Base-by-base conservation (phyloP, 2,113 vertebrate species). In the Leucosticte australis region DNA sequence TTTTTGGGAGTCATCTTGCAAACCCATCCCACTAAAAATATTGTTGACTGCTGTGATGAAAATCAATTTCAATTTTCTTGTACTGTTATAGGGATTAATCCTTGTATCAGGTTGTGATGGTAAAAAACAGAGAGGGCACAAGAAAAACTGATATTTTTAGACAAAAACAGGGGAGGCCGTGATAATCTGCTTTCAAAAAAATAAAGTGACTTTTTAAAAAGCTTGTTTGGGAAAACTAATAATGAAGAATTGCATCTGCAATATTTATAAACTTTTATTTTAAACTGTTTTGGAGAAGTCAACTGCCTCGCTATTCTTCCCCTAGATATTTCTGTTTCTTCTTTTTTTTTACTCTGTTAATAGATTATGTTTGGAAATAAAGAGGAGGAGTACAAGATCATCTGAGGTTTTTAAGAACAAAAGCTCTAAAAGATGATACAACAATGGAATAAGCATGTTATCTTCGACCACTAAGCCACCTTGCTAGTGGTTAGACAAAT, bases 21-120 rank as follows among this genome's bases (percentile, higher is more conserved):
- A 87, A 82, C 3, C 3, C 15, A 83, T 46, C 28, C 41, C 83
- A 39, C 37, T 31, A 92, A 69, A 46, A 90, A 92, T 74, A 79
- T n/a, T 60, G 21, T 59, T 92, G 79, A 85, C 46, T 93, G 22
- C 37, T 73, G 41, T 64, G 67, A 90, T 65, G 46, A 80, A 95
- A 83, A 85, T 88, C 26, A 90, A 65, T 88, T 96, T 69, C 31
- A 76, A 35, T 90, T 80, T 92, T 76, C 37, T 80, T 86, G 42
- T 64, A 44, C 30, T 81, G 49, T 52, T 73, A 31, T 30, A 78
- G 42, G 33, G 47, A 84, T 75, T 85, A 87, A 88, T 76, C 37
- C 26, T 79, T 62, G 16, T 60, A 71, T 9, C 30, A 47, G 11
- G 6, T 11, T 81, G 26, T 68, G 44, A 71, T 24, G 10, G 1